Evolutionary conservation across 2,113 vertebrate species (phyloP).

Genomic region (Microtus ochrogaster): DNA sequence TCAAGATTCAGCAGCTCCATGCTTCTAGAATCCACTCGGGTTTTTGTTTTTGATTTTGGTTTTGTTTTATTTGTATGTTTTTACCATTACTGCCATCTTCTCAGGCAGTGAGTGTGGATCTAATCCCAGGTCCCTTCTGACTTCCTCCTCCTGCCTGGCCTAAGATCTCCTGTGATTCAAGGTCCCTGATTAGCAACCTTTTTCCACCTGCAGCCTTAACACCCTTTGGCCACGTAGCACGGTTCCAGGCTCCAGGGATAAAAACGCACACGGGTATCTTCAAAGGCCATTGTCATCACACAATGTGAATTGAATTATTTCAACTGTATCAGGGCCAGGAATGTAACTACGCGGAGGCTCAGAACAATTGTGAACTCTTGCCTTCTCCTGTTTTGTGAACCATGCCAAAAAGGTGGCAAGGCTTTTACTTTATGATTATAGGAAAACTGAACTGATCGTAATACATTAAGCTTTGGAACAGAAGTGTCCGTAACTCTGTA

Average conservation of each 20-base stretch:
- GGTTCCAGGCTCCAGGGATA: background rate
- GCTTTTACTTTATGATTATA: conserved; percentile 9
- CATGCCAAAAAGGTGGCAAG: conserved; percentile 38
- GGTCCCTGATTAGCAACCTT: background rate
- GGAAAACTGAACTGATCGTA: conserved; percentile 61
- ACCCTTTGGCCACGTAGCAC: background rate
- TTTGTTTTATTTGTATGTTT: background rate
- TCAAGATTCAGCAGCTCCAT: background rate
- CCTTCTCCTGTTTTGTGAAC: conserved; percentile 33
- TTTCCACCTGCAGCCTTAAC: background rate
- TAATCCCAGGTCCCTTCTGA: background rate
- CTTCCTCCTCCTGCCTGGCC: background rate
- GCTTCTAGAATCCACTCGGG: background rate
- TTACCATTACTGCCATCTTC: background rate
- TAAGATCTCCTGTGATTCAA: background rate
- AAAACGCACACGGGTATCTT: background rate
- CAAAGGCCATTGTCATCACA: background rate
- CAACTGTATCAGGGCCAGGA: background rate
- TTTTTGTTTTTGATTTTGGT: background rate
- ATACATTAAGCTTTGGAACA: conserved; percentile 36
- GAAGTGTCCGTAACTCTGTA: conserved; percentile 13
- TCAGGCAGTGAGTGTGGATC: background rate
- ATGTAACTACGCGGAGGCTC: background rate
- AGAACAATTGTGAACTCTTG: conserved; percentile 34
- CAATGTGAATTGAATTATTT: conserved; percentile 46